Conservation (phyloP, 2,888 invertebrate species). For the Eupithecia abbreviata region DNA sequence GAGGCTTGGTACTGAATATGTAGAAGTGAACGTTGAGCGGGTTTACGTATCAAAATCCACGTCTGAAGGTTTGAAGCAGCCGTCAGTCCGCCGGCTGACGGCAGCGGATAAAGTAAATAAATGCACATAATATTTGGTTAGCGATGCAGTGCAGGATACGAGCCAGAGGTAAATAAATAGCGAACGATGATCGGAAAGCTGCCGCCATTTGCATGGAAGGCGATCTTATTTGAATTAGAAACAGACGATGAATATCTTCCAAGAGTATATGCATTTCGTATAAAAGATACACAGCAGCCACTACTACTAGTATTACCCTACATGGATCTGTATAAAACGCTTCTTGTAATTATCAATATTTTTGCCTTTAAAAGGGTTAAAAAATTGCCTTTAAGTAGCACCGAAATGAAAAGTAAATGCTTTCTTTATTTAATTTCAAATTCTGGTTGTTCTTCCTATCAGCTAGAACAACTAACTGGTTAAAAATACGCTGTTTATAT, state of each 20-base stretch:
- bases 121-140: constrained; percentile 81
- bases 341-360: background rate
- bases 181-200: constrained; percentile 52
- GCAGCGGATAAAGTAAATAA: constrained; percentile 69
- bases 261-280: background rate
- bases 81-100: constrained; percentile 55
- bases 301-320: background rate
- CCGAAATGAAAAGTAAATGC: background rate
- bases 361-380: background rate
- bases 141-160: constrained; percentile 62
- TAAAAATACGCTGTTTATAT: constrained; percentile 64
- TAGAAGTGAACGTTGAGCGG: constrained; percentile 53
- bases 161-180: constrained; percentile 64
- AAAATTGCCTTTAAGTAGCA: background rate
- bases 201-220: constrained; percentile 69
- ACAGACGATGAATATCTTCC: constrained; percentile 47
- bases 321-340: background rate
- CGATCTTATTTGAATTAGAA: constrained; percentile 64
- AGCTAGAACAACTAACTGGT: background rate
- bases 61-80: constrained; percentile 53
- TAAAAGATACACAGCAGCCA: constrained; percentile 3
- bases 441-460: background rate
- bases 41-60: constrained; percentile 57
- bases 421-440: background rate
- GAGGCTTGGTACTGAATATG: constrained; percentile 57